Evolutionary conservation across 2,888 invertebrate genomes (phyloP).

Genomic region (Cinara cedri): DNA sequence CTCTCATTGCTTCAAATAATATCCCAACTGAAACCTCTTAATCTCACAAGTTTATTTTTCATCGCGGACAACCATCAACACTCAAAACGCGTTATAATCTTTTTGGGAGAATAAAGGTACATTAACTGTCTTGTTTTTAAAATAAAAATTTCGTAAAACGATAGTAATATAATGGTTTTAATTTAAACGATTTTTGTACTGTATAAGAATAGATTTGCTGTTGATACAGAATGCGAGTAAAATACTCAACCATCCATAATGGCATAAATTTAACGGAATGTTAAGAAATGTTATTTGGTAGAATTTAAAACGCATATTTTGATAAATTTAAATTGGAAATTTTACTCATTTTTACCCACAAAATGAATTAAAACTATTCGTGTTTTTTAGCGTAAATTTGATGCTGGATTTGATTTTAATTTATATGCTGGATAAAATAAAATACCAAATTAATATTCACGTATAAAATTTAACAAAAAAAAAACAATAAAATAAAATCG

Average conservation of each 20-base stretch:
- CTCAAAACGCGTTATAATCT: slow-evolving; percentile 31
- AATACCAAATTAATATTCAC: no score
- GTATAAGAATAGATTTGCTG: not conserved
- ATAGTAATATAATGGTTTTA: slow-evolving; percentile 33
- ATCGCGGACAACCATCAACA: slow-evolving; percentile 14
- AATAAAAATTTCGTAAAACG: slow-evolving; percentile 25
- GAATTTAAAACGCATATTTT: no score
- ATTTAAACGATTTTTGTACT: slow-evolving; percentile 29
- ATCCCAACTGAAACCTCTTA: slow-evolving; percentile 39
- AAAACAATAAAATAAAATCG: no score
- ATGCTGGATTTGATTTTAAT: no score
- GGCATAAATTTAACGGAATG: slow-evolving; percentile 17
- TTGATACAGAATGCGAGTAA: not conserved
- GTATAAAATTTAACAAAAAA: no score
- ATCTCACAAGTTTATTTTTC: slow-evolving; percentile 47
- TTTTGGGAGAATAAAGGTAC: slow-evolving; percentile 4
- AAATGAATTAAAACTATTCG: no score
- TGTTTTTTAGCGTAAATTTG: no score
- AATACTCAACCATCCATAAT: not conserved
- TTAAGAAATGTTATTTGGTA: no score
- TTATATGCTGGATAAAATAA: no score
- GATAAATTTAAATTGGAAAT: no score
- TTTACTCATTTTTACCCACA: no score
- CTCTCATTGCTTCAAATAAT: slow-evolving; percentile 42
- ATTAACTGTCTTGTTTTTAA: slow-evolving; percentile 36